Base-by-base conservation (phyloP, 2,113 vertebrate genomes). In the Tricholaema leucomelas region DNA sequence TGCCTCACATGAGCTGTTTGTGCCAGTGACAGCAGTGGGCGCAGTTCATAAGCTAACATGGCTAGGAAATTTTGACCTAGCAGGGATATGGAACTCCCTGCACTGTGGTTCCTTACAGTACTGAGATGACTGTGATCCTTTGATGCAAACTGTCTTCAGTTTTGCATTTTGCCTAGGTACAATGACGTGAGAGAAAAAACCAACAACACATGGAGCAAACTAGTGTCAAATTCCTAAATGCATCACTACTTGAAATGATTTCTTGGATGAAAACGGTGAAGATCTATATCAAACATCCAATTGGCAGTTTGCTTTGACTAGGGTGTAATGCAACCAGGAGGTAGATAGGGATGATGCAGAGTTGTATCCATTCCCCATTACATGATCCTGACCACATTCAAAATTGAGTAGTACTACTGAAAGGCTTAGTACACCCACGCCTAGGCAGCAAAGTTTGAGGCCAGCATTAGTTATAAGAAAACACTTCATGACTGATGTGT, bases 31-130 rank as follows among this genome's bases (percentile, higher is more conserved):
- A 72, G 56, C 36, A 46, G 16, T 5, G 25, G 19, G 12, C 35
- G 18, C 18, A 31, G 11, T 30, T 87, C 7, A 0, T 8, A 36
- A 8, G 2, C 0, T 23, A 46, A 58, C 28, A 13, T 18, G 14
- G 6, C 30, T 31, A 10, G 6, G 56, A 27, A 33, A n/a, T 46
- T 52, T n/a, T 60, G 24, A 15, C 28, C 10, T 38, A 50, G 61
- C 21, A 33, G 11, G 18, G n/a, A 24, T 27, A 20, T 42, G 75
- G 24, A 15, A 24, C 19, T 58, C 4, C 71, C 23, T 24, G 23
- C 42, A 77, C 67, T 60, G n/a, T 40, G 9, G 12, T 64, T 81
- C 61, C 15, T 74, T 55, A 63, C 2, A 67, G 14, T 16, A 59
- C 77, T 6, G 12, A 63, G 36, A 73, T 72, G 0, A 71, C 33